A percentile compares a stretch with the other conserved stretches of the same genome.
phyloP scores from a whole-genome alignment of 1,140 invertebrate species.

The Leptinotarsa defecta region DNA sequence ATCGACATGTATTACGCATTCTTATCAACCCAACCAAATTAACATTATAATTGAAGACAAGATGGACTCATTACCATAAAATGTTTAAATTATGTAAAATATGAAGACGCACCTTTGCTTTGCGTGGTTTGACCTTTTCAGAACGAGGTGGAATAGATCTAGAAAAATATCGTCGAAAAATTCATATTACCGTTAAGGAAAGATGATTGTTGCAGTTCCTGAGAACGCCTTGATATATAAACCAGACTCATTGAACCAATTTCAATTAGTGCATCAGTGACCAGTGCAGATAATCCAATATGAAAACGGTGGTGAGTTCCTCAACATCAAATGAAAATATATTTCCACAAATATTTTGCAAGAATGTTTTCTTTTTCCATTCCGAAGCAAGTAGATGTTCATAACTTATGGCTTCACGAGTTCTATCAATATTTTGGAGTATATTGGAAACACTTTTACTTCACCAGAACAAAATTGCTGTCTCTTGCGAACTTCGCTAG shows the following conservation, averaged over 20 bases:
- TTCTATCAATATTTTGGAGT: too few relatives aligned
- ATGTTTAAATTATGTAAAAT: constrained; percentile 15
- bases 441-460: too few relatives aligned
- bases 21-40: background rate
- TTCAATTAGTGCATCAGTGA: constrained; percentile 16
- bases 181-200: background rate
- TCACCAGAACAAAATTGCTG: too few relatives aligned
- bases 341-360: background rate
- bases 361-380: background rate
- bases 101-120: constrained; percentile 20
- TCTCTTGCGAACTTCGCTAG: too few relatives aligned
- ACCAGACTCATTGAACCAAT: constrained; percentile 12
- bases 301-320: constrained; percentile 17
- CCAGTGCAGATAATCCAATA: background rate
- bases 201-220: constrained; percentile 6
- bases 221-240: constrained; percentile 14
- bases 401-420: too few relatives aligned
- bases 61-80: constrained; percentile 3
- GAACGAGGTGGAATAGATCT: background rate
- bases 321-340: background rate
- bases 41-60: background rate
- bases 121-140: background rate
- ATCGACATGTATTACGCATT: background rate
- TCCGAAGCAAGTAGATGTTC: too few relatives aligned
- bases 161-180: constrained; percentile 18